Percentiles rank a stretch among this genome's conserved stretches.
Conservation (phyloP, 2,113 vertebrate species). For the Lutjanus erythropterus region DNA sequence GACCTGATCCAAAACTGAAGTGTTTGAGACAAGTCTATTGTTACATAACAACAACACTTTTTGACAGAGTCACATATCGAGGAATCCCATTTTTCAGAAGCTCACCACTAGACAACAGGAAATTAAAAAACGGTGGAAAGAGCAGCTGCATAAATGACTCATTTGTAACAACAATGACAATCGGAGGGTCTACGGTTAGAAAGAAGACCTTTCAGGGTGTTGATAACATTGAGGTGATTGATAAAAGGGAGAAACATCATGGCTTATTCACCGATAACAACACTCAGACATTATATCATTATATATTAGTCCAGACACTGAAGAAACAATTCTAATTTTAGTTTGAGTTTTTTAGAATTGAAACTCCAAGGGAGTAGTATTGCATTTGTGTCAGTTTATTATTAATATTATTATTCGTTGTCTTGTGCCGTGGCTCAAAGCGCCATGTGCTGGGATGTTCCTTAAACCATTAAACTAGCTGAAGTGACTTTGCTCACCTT, state of each 20-base stretch:
- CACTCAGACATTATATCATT: neutral
- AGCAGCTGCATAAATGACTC: constrained; percentile 43
- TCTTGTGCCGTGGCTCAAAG: no score
- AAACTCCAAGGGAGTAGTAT: no score
- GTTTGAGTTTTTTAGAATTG: no score
- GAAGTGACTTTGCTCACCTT: no score
- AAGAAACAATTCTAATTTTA: constrained; percentile 8
- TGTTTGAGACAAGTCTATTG: constrained; percentile 14
- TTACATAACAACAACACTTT: constrained; percentile 27
- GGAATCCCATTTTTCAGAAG: constrained; percentile 54
- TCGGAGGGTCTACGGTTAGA: constrained; percentile 48
- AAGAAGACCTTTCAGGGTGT: constrained; percentile 50
- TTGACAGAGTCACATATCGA: constrained; percentile 33
- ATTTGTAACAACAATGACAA: constrained; percentile 63
- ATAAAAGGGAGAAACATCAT: constrained; percentile 45
- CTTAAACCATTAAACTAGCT: no score
- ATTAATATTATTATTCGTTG: no score
- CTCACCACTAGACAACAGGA: constrained; percentile 76
- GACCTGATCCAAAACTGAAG: neutral
- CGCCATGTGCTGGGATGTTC: no score
- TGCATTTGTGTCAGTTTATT: no score
- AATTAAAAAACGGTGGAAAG: constrained; percentile 76
- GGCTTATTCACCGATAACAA: constrained; percentile 46
- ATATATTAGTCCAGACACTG: neutral
- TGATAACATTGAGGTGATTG: constrained; percentile 59